phyloP scores from a whole-genome alignment of 2,888 invertebrate species.

The Drosophila putrida region DNA sequence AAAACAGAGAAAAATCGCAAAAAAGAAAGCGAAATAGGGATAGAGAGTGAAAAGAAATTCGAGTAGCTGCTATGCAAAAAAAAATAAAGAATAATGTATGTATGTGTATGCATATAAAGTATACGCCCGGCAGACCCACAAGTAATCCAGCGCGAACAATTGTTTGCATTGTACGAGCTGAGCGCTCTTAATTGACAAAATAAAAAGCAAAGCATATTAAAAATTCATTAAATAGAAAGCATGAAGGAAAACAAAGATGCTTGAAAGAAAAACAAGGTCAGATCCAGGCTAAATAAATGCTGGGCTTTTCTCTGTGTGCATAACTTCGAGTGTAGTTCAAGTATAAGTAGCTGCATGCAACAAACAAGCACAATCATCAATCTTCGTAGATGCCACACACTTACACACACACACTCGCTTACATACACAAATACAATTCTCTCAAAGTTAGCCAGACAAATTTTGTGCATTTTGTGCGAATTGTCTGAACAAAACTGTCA shows the following conservation, averaged over 20 bases:
- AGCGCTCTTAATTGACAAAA: slow-evolving; percentile 59
- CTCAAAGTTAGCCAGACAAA: slow-evolving; percentile 56
- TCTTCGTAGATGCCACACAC: slow-evolving; percentile 68
- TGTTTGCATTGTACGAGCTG: slow-evolving; percentile 41
- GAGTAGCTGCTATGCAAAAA: slow-evolving; percentile 15
- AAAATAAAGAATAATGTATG: slow-evolving; percentile 12
- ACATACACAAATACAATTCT: not conserved
- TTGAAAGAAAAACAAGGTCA: slow-evolving; percentile 17
- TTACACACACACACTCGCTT: slow-evolving; percentile 18
- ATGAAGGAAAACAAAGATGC: slow-evolving; percentile 17
- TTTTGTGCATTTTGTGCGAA: slow-evolving; percentile 50
- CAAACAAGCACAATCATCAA: slow-evolving; percentile 59
- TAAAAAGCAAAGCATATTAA: slow-evolving; percentile 62
- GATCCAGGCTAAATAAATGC: slow-evolving; percentile 58
- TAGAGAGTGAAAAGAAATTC: not conserved
- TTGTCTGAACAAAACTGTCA: slow-evolving; percentile 48
- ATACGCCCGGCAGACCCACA: slow-evolving; percentile 37
- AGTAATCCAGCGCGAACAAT: slow-evolving; percentile 41
- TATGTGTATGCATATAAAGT: slow-evolving; percentile 31
- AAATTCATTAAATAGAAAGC: slow-evolving; percentile 78
- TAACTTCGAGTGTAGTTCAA: slow-evolving; percentile 19
- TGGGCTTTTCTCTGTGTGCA: slow-evolving; percentile 27
- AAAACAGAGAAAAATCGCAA: too few species aligned
- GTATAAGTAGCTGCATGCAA: slow-evolving; percentile 61
- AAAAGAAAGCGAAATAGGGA: not conserved